phyloP scores from a whole-genome alignment of 2,113 vertebrate genomes.

The Microtus ochrogaster region DNA sequence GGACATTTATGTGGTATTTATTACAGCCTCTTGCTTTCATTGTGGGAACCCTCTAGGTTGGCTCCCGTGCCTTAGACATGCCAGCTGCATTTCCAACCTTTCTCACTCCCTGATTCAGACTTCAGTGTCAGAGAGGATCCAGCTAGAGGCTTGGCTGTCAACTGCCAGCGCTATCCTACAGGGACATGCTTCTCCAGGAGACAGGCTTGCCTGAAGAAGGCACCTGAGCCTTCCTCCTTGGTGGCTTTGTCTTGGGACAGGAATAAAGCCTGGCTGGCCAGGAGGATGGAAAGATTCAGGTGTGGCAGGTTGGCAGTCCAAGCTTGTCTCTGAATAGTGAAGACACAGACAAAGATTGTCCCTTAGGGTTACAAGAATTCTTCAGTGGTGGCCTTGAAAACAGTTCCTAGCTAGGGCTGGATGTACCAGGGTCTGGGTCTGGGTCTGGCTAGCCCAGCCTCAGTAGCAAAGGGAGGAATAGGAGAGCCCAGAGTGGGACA shows the following conservation, averaged over 20 bases:
- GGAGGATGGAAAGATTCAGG: neutral
- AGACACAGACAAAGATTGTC: neutral
- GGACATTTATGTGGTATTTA: neutral
- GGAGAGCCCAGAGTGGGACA: too few relatives aligned
- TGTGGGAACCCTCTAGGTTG: accelerated
- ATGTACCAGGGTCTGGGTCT: accelerated
- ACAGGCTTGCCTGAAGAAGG: neutral
- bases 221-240: neutral
- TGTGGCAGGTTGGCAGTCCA: neutral
- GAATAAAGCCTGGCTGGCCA: neutral
- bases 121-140: too few relatives aligned
- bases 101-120: accelerated
- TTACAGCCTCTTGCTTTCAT: neutral
- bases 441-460: neutral
- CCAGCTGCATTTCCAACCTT: accelerated
- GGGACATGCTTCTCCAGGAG: neutral
- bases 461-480: accelerated
- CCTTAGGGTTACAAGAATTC: neutral
- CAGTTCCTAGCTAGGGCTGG: neutral
- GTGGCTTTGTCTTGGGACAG: accelerated
- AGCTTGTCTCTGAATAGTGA: neutral
- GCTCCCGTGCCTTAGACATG: neutral
- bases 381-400: neutral
- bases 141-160: accelerated
- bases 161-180: accelerated